A percentile compares a stretch with the other conserved stretches of the same genome.
Evolutionary conservation across 2,113 vertebrate species (phyloP).

Genomic region (Chloebia gouldiae): DNA sequence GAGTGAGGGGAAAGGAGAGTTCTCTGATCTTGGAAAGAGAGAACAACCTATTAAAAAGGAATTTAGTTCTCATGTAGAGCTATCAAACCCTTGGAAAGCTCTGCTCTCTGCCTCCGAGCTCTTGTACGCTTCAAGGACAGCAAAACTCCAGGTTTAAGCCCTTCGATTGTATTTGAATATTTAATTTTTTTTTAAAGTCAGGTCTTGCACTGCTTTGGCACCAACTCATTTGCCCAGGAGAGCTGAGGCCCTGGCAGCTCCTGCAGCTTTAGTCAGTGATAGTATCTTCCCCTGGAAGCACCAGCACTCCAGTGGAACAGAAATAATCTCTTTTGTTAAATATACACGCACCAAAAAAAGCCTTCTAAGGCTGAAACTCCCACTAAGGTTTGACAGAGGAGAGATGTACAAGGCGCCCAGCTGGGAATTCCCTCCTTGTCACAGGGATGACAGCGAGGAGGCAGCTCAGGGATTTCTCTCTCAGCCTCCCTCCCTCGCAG

Average conservation of each 20-base stretch:
- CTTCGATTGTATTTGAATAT: not conserved
- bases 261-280: not conserved
- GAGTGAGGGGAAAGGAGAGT: constrained; percentile 10
- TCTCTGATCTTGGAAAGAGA: constrained; percentile 30
- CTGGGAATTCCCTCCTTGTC: constrained; percentile 38
- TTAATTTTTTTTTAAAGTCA: not conserved
- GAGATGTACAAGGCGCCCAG: not conserved
- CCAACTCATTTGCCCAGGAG: not conserved
- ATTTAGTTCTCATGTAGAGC: constrained; percentile 16
- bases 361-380: not conserved
- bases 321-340: constrained; percentile 8
- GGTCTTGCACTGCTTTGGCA: not conserved
- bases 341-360: not conserved
- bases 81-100: constrained; percentile 1
- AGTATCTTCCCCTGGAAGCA: not conserved
- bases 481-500: not conserved
- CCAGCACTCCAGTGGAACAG: not conserved
- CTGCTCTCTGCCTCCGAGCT: not conserved
- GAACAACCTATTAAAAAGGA: constrained; percentile 54
- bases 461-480: not conserved
- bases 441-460: not conserved
- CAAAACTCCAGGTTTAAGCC: not conserved
- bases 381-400: not conserved
- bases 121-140: constrained; percentile 2
- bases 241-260: not conserved